A percentile compares a stretch with the other conserved stretches of the same genome.
phyloP scores from a whole-genome alignment of 2,888 invertebrate species.

The Macropis europaea region DNA sequence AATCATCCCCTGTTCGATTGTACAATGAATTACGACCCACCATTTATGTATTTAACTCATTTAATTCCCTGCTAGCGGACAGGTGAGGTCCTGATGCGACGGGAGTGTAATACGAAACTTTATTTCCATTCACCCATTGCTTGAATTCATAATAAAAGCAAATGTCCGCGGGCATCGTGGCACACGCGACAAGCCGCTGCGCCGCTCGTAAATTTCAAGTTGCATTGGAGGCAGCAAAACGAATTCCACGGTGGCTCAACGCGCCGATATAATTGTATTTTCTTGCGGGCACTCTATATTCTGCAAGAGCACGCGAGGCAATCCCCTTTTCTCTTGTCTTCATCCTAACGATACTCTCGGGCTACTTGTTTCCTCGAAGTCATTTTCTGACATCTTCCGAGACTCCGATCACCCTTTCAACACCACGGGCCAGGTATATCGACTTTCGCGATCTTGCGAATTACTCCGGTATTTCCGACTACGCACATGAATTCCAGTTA shows the following conservation, averaged over 20 bases:
- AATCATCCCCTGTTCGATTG: too few species aligned
- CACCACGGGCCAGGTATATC: too few species aligned
- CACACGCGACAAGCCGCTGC: conserved; percentile 26
- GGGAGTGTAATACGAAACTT: conserved; percentile 15
- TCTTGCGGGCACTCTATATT: conserved; percentile 32
- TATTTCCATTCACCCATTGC: conserved; percentile 12
- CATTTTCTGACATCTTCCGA: not conserved
- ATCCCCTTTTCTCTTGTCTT: conserved; percentile 22
- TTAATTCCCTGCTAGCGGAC: not conserved
- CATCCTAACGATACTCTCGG: not conserved
- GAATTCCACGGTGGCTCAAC: conserved; percentile 37
- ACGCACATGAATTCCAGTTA: too few species aligned
- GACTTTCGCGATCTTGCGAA: too few species aligned
- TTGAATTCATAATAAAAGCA: conserved; percentile 13
- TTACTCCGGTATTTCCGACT: too few species aligned
- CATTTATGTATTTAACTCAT: too few species aligned
- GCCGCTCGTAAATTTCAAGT: conserved; percentile 47
- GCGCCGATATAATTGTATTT: conserved; percentile 57
- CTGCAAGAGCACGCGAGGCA: not conserved
- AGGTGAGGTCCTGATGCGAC: not conserved
- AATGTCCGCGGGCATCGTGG: not conserved
- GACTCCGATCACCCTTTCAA: conserved; percentile 18
- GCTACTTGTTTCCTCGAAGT: not conserved
- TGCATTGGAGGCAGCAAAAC: conserved; percentile 46
- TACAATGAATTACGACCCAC: too few species aligned